Conservation (phyloP, 2,113 vertebrate genomes). For the Clupea harengus region DNA sequence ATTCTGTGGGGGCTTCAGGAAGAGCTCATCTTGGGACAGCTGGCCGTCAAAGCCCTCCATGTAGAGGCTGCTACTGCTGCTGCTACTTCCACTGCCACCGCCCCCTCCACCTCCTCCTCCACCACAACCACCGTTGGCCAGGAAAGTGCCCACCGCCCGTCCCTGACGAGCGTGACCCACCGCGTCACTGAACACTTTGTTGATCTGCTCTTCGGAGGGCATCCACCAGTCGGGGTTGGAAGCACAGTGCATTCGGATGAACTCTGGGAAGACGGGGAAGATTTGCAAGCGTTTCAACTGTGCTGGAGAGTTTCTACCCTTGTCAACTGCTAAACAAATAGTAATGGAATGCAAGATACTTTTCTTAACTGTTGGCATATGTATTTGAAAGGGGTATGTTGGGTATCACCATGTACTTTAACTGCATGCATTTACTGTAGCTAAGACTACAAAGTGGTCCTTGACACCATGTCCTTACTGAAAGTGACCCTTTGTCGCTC, state of each 20-base stretch:
- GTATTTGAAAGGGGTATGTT: not conserved
- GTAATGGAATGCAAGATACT: not conserved
- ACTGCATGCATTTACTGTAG: not conserved
- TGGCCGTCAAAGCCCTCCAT: conserved; percentile 87
- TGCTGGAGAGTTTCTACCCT: not conserved
- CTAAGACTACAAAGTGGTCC: not conserved
- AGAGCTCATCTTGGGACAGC: conserved; percentile 82
- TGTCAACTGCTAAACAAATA: not conserved
- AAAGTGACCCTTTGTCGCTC: not conserved
- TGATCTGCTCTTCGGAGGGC: conserved; percentile 98
- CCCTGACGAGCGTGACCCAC: conserved; percentile 96
- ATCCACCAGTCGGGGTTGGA: conserved; percentile 99
- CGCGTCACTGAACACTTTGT: conserved; percentile 97
- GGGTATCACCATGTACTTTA: not conserved
- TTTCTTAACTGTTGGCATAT: not conserved
- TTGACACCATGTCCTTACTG: too few species aligned
- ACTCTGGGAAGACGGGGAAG: conserved; percentile 73
- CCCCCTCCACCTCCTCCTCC: conserved; percentile 72
- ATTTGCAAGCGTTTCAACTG: not conserved
- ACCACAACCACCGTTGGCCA: conserved; percentile 64
- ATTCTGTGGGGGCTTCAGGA: conserved; percentile 80
- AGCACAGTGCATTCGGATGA: conserved; percentile 98
- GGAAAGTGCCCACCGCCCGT: conserved; percentile 90
- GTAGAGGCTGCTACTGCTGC: conserved; percentile 82
- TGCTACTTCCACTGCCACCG: conserved; percentile 32